Base-by-base conservation (phyloP, 1,140 invertebrate genomes). In the Leucophenga varia region DNA sequence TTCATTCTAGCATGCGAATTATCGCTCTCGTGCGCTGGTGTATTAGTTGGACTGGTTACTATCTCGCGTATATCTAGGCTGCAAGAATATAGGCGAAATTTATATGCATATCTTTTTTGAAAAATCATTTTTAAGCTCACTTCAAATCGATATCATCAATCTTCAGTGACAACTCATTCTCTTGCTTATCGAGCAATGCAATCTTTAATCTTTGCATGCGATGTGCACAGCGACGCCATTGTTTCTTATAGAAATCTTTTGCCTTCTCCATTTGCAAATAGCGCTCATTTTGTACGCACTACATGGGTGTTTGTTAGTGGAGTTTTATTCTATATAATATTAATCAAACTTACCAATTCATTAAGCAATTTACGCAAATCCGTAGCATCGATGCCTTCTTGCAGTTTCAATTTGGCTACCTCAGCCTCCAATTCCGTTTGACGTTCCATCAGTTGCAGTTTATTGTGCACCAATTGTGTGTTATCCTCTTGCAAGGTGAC, bases 221-320 rank as follows among this genome's bases (percentile, higher is more conserved):
- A 1, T 47, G 52, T 2, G 50, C 48, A 30, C 45, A 48, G 13
- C 52, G 53, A 1, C 54, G 49, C 55, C 54, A 67, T 34, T 63
- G 51, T n/a, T 50, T 51, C 22, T 65, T 72, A 43, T 69, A 72
- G 3, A 44, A 53, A n/a, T 72, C 55, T 36, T 61, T 64, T 4
- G 57, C 35, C 17, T 50, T 56, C 13, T 52, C 25, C 20, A 72
- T 41, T 10, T 54, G 52, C 9, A 39, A 8, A 34, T 43, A 64
- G 7, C 54, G 52, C 1, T 18, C 25, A 17, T 61, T 58, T 22
- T 72, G 69, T 8, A 42, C 14, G 2, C 42, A 44, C 49, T 52
- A 17, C 0, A 42, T n/a, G n/a, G n/a, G n/a, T n/a, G n/a, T n/a
- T n/a, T n/a, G n/a, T n/a, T n/a, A n/a, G n/a, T n/a, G n/a, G n/a